These are phyloP conservation scores for Babylonia areolata DNA, from an alignment of 1,140 invertebrate species.

Conservation along the genomic window DNA sequence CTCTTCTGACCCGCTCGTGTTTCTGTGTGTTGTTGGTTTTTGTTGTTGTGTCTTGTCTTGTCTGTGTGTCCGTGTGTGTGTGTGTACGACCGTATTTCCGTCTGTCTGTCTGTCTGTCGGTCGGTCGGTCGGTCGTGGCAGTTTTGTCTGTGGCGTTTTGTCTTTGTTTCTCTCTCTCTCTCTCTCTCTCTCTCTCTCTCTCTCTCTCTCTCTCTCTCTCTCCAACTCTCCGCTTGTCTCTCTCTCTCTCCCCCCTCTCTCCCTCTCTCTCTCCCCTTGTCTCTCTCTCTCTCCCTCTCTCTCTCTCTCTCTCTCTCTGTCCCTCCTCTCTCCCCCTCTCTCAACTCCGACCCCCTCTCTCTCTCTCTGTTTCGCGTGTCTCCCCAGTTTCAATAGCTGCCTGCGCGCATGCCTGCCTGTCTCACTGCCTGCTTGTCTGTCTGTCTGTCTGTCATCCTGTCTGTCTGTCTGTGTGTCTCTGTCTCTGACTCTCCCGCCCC, in stretches of 20 bases:
- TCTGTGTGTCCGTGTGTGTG: too few relatives aligned
- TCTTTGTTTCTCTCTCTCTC: not conserved
- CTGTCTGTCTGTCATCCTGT: not conserved
- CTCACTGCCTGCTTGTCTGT: too few relatives aligned
- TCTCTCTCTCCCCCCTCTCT: constrained; percentile 3
- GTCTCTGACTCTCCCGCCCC: not conserved
- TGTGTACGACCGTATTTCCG: too few relatives aligned
- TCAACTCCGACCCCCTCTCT: not conserved
- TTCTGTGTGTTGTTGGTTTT: too few relatives aligned
- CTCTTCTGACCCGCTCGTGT: too few relatives aligned
- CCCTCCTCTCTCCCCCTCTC: not conserved
- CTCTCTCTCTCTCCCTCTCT: not conserved
- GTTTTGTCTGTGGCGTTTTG: too few relatives aligned
- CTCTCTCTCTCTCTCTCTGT: constrained; percentile 23
- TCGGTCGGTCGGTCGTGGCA: too few relatives aligned
- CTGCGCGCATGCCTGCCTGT: too few relatives aligned
- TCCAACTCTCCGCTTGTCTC: not conserved
- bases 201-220: constrained; percentile 16
- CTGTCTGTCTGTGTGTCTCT: not conserved
- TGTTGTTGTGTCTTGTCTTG: too few relatives aligned
- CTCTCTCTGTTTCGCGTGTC: not conserved
- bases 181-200: not conserved
- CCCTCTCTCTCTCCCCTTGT: not conserved
- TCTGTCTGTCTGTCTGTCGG: too few relatives aligned
- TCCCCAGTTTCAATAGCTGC: too few relatives aligned